Evolutionary conservation across 2,797 vertebrate species (phyloP).

Genomic region (Gouania willdenowi): DNA sequence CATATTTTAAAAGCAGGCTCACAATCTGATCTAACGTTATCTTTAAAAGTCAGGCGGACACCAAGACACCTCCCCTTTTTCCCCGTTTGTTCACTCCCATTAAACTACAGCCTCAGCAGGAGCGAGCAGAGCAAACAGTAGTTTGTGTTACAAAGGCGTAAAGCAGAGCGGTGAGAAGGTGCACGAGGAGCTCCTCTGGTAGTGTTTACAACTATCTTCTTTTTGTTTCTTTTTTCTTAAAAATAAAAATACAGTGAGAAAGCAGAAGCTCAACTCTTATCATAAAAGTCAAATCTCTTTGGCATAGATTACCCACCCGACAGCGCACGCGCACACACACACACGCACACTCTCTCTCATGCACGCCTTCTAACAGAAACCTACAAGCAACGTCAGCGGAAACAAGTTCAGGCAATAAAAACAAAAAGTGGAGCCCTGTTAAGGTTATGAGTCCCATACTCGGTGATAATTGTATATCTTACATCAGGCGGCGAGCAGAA

Average conservation of each 20-base stretch:
- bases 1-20: too few relatives aligned
- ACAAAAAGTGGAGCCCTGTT: constrained; percentile 72
- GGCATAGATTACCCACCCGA: constrained; percentile 75
- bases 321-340: constrained; percentile 54
- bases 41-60: constrained; percentile 15
- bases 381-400: constrained; percentile 47
- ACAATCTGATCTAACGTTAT: too few relatives aligned
- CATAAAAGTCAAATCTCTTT: constrained; percentile 81
- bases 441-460: constrained; percentile 67
- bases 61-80: not conserved
- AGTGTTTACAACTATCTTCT: constrained; percentile 58
- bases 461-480: constrained; percentile 72
- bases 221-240: constrained; percentile 19
- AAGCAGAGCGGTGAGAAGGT: constrained; percentile 42
- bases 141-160: constrained; percentile 50
- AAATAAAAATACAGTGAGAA: constrained; percentile 23
- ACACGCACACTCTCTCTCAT: constrained; percentile 44
- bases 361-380: constrained; percentile 50
- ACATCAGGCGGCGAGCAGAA: constrained; percentile 57
- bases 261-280: constrained; percentile 64
- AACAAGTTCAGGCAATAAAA: constrained; percentile 61
- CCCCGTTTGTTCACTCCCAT: constrained; percentile 17
- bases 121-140: constrained; percentile 26
- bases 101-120: constrained; percentile 18
- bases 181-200: constrained; percentile 55